These are phyloP conservation scores for Eospalax fontanierii DNA, from an alignment of 2,797 vertebrate genomes.

Conservation along the genomic window DNA sequence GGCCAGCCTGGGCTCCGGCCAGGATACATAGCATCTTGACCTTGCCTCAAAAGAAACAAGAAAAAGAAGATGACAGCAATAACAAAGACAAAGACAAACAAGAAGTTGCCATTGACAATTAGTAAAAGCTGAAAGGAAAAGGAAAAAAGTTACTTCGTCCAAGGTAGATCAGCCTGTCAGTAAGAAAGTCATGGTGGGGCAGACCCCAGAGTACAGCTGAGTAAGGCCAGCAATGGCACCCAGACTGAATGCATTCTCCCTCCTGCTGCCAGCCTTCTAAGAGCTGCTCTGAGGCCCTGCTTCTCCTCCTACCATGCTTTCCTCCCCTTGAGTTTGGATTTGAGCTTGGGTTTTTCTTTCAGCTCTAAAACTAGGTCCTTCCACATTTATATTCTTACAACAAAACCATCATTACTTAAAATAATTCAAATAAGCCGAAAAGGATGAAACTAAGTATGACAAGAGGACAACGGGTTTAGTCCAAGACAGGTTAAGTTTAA, in stretches of 20 bases:
- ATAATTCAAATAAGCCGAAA: slow-evolving; percentile 32
- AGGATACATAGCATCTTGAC: too few species aligned
- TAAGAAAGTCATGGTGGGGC: background rate
- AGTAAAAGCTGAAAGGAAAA: background rate
- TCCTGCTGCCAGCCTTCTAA: background rate
- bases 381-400: background rate
- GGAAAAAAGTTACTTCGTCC: background rate
- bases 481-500: background rate
- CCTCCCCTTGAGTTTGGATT: background rate
- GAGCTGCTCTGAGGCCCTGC: background rate
- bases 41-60: too few species aligned
- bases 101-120: background rate
- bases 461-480: background rate
- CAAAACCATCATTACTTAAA: slow-evolving; percentile 48
- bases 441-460: background rate
- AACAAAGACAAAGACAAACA: too few species aligned
- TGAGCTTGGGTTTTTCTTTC: background rate
- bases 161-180: background rate
- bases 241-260: fast-evolving
- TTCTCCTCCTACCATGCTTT: background rate
- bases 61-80: too few species aligned
- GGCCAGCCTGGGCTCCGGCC: too few species aligned
- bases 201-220: background rate
- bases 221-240: background rate
- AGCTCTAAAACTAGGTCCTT: slow-evolving; percentile 26